These are phyloP conservation scores for Trichomalopsis sarcophagae DNA, from an alignment of 1,140 invertebrate species.

Conservation along the genomic window DNA sequence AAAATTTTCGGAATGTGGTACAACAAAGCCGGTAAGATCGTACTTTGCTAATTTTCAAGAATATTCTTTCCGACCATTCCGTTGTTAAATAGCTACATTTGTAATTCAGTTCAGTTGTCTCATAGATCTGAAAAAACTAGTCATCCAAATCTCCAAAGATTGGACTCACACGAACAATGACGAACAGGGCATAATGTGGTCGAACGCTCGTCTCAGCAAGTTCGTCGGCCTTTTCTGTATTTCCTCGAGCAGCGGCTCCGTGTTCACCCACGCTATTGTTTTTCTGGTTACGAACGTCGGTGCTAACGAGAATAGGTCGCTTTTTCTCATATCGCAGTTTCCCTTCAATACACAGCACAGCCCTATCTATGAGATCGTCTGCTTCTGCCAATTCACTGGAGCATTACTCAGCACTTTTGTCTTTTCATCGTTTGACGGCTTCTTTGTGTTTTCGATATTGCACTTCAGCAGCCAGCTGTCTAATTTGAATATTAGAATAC, in stretches of 20 bases:
- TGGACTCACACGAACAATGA: background rate
- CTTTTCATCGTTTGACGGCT: constrained; percentile 2
- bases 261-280: background rate
- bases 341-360: constrained; percentile 10
- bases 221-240: background rate
- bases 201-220: constrained; percentile 15
- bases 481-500: background rate
- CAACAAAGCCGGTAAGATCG: background rate
- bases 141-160: background rate
- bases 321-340: constrained; percentile 8
- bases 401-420: background rate
- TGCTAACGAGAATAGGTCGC: background rate
- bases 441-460: constrained; percentile 7
- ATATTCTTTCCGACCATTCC: too few species aligned
- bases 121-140: background rate
- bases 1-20: constrained; percentile 6
- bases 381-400: background rate
- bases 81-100: background rate
- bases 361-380: constrained; percentile 30
- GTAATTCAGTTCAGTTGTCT: background rate
- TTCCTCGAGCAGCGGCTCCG: background rate
- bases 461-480: constrained; percentile 30
- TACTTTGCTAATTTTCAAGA: background rate
- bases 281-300: background rate
- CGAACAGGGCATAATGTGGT: constrained; percentile 21